Conservation (phyloP, 1,140 invertebrate genomes). For the Mya arenaria region DNA sequence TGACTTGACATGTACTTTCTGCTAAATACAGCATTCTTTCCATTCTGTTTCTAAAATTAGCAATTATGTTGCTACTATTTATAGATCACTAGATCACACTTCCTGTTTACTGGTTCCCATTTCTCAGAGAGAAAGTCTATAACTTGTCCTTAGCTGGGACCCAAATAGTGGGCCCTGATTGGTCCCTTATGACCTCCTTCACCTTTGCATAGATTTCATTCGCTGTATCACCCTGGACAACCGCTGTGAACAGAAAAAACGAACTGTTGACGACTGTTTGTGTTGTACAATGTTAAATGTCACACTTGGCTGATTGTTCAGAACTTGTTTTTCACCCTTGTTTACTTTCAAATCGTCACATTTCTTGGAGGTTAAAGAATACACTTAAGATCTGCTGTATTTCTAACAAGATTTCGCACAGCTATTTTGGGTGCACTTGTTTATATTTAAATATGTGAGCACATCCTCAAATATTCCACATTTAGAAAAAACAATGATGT, state of each 20-base stretch:
- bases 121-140: slow-evolving; percentile 57
- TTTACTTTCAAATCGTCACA: too few relatives aligned
- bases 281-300: too few relatives aligned
- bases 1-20: background rate
- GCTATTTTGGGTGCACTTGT: too few relatives aligned
- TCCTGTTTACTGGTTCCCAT: background rate
- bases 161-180: slow-evolving; percentile 98
- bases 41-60: background rate
- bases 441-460: too few relatives aligned
- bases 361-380: too few relatives aligned
- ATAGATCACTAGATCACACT: too few relatives aligned
- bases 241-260: slow-evolving; percentile 87
- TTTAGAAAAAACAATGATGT: background rate
- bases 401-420: too few relatives aligned
- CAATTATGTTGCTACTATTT: background rate
- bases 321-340: too few relatives aligned
- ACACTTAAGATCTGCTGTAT: too few relatives aligned
- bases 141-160: slow-evolving; percentile 89
- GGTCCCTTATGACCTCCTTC: slow-evolving; percentile 96
- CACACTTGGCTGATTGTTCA: too few relatives aligned
- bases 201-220: slow-evolving; percentile 98
- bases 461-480: too few relatives aligned
- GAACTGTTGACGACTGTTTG: too few relatives aligned
- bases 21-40: background rate
- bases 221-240: slow-evolving; percentile 97